Base-by-base conservation (phyloP, 2,113 vertebrate genomes). In the Stigmatopora nigra region DNA sequence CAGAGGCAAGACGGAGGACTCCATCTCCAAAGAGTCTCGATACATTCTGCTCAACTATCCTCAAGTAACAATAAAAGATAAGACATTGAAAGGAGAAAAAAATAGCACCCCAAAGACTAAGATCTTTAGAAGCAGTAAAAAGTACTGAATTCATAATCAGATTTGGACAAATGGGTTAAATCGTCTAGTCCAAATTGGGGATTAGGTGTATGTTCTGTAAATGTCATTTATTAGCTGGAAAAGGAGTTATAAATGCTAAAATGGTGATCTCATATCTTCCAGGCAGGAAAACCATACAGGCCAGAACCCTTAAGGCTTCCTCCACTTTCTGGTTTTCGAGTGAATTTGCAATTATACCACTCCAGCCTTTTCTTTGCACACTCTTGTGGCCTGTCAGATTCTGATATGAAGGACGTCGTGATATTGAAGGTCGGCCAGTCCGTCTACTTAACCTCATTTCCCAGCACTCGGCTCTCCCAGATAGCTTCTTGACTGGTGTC, bases 371-470 rank as follows among this genome's bases (percentile, higher is more conserved):
- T 65, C 71, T 71, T 65, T 81, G 70, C 70, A 63, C 83, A 73
- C 76, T 76, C 82, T 80, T 77, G 64, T 49, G 51, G 82, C 63
- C 84, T 83, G 85, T 87, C 83, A 84, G 69, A 75, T 77, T 82
- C 71, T 78, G 81, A 88, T 78, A 77, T 22, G 82, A 69, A 73
- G 73, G 80, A 67, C 75, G 56, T 69, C 63, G 81, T 71, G 46
- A 73, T 84, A 75, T 73, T 86, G 84, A 89, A 89, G 86, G 86
- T 87, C 81, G 69, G 81, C 68, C 82, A 63, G 80, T 80, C 82
- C 13, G 71, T 76, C 62, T 81, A 84, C 76, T 87, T 88, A 84
- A 87, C 83, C 85, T 85, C 79, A 81, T 79, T 82, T 82, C 78
- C 77, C 78, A 75, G 72, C 77, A 72, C 77, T 73, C 68, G 57